Conservation (phyloP, 2,113 vertebrate genomes). For the Neotragus pygmaeus region DNA sequence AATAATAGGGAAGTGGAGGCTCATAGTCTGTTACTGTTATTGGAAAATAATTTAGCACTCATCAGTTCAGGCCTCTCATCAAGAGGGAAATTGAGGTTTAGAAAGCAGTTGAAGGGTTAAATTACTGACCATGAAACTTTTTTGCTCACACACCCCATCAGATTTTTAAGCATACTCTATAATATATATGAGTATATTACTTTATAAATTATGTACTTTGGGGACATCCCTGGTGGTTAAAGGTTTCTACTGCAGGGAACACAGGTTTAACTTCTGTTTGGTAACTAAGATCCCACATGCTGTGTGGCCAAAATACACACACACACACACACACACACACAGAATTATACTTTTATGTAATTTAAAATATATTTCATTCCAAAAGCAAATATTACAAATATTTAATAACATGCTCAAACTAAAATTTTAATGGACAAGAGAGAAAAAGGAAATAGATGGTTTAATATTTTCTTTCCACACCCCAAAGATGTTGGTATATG, state of each 20-base stretch:
- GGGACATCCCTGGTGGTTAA: neutral
- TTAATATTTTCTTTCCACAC: neutral
- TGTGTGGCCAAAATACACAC: neutral
- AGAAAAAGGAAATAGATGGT: neutral
- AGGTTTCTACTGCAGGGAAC: neutral
- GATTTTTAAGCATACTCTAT: neutral
- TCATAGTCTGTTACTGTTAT: neutral
- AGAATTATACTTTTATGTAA: neutral
- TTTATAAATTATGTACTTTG: neutral
- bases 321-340: neutral
- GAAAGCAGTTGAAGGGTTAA: neutral
- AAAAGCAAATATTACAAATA: neutral
- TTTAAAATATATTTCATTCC: neutral
- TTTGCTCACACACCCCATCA: neutral
- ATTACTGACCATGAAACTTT: neutral
- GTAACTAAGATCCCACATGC: neutral
- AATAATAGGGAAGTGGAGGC: neutral
- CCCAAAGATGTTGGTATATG: neutral
- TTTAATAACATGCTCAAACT: neutral
- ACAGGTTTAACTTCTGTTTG: neutral
- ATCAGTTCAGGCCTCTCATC: neutral
- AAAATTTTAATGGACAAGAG: neutral
- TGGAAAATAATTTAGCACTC: neutral
- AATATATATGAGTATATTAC: neutral
- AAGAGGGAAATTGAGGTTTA: neutral